Evolutionary conservation across 2,888 invertebrate species (phyloP).

Genomic region (Operophtera brumata): DNA sequence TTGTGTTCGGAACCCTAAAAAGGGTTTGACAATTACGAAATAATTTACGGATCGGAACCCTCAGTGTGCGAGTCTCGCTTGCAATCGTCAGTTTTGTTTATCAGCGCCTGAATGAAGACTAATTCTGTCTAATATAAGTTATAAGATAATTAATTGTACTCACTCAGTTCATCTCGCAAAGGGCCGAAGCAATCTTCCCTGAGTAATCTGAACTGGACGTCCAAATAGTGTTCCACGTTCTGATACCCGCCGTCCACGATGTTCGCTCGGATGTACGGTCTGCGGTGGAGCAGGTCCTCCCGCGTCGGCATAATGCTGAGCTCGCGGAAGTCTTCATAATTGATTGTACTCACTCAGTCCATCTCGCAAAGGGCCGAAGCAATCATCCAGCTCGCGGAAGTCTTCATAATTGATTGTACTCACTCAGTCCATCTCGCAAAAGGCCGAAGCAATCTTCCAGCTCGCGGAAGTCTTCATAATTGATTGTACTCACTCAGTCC

Average conservation of each 20-base stretch:
- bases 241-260: conserved; percentile 82
- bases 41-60: too few species aligned
- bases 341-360: conserved; percentile 81
- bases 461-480: conserved; percentile 53
- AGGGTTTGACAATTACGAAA: too few species aligned
- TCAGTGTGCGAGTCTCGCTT: too few species aligned
- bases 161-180: conserved; percentile 83
- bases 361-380: conserved; percentile 85
- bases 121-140: too few species aligned
- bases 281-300: conserved; percentile 50
- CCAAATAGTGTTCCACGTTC: conserved; percentile 86
- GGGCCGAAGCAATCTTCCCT: conserved; percentile 90
- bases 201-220: conserved; percentile 87
- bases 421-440: conserved; percentile 83
- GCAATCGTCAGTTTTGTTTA: too few species aligned
- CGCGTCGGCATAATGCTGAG: conserved; percentile 54
- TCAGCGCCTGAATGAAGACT: too few species aligned
- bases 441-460: conserved; percentile 89
- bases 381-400: conserved; percentile 84
- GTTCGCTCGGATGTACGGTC: conserved; percentile 73
- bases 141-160: too few species aligned
- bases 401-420: too few species aligned
- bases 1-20: too few species aligned
- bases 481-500: conserved; percentile 81
- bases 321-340: conserved; percentile 58